Evolutionary conservation across 2,797 vertebrate genomes (phyloP), one percentile per base, ranked within the genome.

Genomic region (Myioborus melanocephalus): DNA sequence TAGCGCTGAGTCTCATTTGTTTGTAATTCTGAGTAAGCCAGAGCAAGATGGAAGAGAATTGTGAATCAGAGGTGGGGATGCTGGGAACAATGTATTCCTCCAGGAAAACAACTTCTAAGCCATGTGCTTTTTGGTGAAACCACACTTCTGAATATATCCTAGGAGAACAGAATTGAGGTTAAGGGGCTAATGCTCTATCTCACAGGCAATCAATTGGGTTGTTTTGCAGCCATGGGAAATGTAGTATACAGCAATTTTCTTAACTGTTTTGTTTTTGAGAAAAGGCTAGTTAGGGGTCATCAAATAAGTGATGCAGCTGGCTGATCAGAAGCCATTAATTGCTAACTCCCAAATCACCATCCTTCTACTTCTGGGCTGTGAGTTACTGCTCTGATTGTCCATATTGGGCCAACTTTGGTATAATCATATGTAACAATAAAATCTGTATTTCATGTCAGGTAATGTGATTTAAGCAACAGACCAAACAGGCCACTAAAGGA

Each of bases 291-390:
- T 85, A 61, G 53, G 22, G 24, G 24, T 83, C 43, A 68, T 43
- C 71, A 80, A 47, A 11, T 41, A 59, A 73, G 26, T 37, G 59
- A 82, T 63, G 9, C 32, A 50, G 56, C 52, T 63, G 52, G 37
- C 34, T 91, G 52, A 71, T 91, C 35, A 77, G 75, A 89, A 87
- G 14, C 46, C 59, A 32, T 92, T 85, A 64, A 77, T 94, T 87
- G 23, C 27, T 35, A 27, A 32, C 19, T 92, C 60, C 35, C 52
- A 50, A 46, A 56, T 76, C 41, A 49, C 77, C 75, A 37, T 78
- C 32, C 19, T 59, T 87, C 30, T 26, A 10, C 21, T 91, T 61
- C 52, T 77, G 68, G 41, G 56, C 41, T 46, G 35, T 52, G 83
- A 77, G 56, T 73, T 69, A 52, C 60, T 46, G 53, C 64, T 89